Conservation (phyloP, 2,797 vertebrate species). For the Lagorchestes hirsutus region DNA sequence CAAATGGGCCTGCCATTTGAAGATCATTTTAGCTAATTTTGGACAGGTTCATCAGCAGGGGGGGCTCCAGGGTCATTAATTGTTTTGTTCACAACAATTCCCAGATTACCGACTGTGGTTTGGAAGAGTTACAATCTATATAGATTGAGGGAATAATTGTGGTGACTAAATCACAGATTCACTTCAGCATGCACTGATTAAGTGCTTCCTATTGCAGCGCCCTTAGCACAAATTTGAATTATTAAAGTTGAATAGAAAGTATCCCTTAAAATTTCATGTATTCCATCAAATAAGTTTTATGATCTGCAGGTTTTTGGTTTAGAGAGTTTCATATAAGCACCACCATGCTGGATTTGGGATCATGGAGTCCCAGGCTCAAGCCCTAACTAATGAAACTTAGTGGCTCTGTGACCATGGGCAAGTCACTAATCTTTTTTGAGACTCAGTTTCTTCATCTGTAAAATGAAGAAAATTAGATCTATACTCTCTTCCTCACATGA, state of each 20-base stretch:
- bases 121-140: not conserved
- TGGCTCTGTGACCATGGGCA: not conserved
- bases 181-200: not conserved
- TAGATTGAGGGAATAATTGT: not conserved
- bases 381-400: not conserved
- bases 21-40: not conserved
- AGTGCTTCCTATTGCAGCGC: not conserved
- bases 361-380: not conserved
- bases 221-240: not conserved
- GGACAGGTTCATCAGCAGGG: not conserved
- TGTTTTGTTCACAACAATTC: not conserved
- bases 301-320: slow-evolving; percentile 44
- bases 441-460: not conserved
- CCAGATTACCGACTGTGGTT: not conserved
- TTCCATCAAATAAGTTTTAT: slow-evolving; percentile 16
- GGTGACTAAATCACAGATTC: not conserved
- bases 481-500: not conserved
- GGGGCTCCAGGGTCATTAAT: not conserved
- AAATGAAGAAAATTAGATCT: not conserved
- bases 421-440: not conserved
- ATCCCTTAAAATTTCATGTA: not conserved
- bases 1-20: not conserved
- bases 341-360: not conserved
- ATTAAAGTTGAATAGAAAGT: not conserved
- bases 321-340: not conserved